Conservation (phyloP, 2,888 invertebrate species). For the Perdita meconis region DNA sequence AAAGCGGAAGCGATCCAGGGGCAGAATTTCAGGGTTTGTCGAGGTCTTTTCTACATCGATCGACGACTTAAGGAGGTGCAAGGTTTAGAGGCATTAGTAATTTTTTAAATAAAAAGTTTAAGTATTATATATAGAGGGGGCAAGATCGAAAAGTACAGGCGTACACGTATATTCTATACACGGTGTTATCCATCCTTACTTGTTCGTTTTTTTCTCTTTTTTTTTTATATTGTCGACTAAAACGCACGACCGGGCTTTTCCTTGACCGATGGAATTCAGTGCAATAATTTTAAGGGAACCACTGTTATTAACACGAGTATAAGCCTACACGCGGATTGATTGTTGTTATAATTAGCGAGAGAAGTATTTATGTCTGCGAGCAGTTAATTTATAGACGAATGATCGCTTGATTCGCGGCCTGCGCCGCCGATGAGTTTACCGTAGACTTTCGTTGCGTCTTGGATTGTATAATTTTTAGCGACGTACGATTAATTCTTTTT, state of each 20-base stretch:
- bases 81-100: slow-evolving; percentile 58
- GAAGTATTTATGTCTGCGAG: slow-evolving; percentile 49
- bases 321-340: slow-evolving; percentile 40
- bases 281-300: slow-evolving; percentile 51
- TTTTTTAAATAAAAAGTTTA: slow-evolving; percentile 57
- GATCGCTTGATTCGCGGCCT: slow-evolving; percentile 52
- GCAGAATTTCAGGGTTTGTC: slow-evolving; percentile 50
- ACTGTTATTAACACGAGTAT: slow-evolving; percentile 30
- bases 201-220: slow-evolving; percentile 8
- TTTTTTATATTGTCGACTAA: neutral
- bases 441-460: slow-evolving; percentile 55
- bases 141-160: slow-evolving; percentile 52
- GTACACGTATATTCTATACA: slow-evolving; percentile 37
- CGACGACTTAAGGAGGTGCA: slow-evolving; percentile 24
- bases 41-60: slow-evolving; percentile 2
- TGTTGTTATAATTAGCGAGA: slow-evolving; percentile 57
- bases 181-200: slow-evolving; percentile 11
- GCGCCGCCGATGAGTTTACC: slow-evolving; percentile 38
- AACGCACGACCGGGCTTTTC: slow-evolving; percentile 3
- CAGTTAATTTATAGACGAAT: slow-evolving; percentile 42
- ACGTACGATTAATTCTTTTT: slow-evolving; percentile 58
- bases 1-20: too few relatives aligned
- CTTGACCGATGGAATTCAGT: slow-evolving; percentile 38
- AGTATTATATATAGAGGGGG: slow-evolving; percentile 49
- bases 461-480: slow-evolving; percentile 63